Evolutionary conservation across 2,797 vertebrate genomes (phyloP).

Genomic region (Chaunax sp.): DNA sequence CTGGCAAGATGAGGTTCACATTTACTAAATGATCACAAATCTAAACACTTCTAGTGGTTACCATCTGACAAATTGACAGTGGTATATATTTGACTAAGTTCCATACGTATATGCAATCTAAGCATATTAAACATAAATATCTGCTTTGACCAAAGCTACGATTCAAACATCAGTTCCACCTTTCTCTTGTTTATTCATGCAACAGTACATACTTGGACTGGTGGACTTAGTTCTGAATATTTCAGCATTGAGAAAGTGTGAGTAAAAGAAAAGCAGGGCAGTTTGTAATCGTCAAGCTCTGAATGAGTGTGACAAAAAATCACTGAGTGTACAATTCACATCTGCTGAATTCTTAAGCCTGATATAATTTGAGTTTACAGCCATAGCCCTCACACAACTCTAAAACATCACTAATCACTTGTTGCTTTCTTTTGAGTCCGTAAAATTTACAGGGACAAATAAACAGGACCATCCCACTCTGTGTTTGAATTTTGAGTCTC

Average conservation of each 20-base stretch:
- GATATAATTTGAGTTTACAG: conserved; percentile 25
- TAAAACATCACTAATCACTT: neutral
- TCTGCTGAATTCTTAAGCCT: conserved; percentile 23
- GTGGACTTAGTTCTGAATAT: conserved; percentile 15
- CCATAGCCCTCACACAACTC: conserved; percentile 14
- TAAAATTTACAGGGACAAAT: conserved; percentile 75
- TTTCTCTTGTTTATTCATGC: conserved; percentile 54
- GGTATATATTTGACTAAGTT: conserved; percentile 31
- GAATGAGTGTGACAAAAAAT: conserved; percentile 13
- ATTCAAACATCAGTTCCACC: conserved; percentile 37
- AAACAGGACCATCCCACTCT: conserved; percentile 79
- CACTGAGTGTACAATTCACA: conserved; percentile 21
- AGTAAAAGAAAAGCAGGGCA: conserved; percentile 28
- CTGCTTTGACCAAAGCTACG: conserved; percentile 30
- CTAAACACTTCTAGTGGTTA: conserved; percentile 30
- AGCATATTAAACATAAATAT: conserved; percentile 46
- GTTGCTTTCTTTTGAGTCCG: conserved; percentile 24
- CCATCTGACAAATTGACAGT: conserved; percentile 13
- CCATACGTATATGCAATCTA: conserved; percentile 31
- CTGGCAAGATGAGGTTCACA: conserved; percentile 24
- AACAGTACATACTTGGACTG: conserved; percentile 39
- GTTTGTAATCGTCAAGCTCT: conserved; percentile 14
- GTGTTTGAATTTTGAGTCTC: conserved; percentile 48
- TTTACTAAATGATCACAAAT: conserved; percentile 25
- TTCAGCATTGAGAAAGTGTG: conserved; percentile 21